Evolutionary conservation across 2,797 vertebrate species (phyloP), one percentile per base, ranked within the genome.

Genomic region (Pyrocephalus nanus): DNA sequence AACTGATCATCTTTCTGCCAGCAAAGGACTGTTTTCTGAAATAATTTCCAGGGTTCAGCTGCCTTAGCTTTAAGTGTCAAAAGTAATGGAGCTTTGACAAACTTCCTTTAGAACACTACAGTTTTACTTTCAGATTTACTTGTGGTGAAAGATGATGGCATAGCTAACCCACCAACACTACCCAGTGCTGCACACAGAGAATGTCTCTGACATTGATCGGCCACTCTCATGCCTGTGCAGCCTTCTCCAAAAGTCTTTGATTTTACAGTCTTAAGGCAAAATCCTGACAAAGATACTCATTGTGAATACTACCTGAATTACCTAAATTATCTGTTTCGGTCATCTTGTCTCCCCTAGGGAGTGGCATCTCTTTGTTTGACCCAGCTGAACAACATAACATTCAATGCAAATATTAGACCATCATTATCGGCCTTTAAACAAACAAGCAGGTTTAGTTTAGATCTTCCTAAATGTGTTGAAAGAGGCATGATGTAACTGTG

Each of bases 291-390:
- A 86, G 57, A 47, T 43, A 81, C 10, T 62, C 22, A 53, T 45
- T 79, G 70, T 93, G 55, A 82, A 55, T 75, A 23, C 76, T 58
- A 27, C 15, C 47, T 76, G 61, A 82, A 87, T 76, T 86, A 78
- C 12, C 58, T 80, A 32, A 81, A 90, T 86, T 91, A 92, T 88
- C 93, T 79, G 20, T 71, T 88, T 80, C 3, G 25, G 80, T 85
- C 93, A 95, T 96, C 91, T 90, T 84, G 74, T 92, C 90, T 95
- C 70, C 66, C 32, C 27, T n/a, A 32, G 61, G 83, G 60, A 94
- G 48, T 51, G 86, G 26, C 57, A 87, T 75, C 55, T 87, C 66
- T 92, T 75, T 38, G 2, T 90, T 88, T 93, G 79, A 88, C 80
- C 36, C 16, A 27, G 36, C 48, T 88, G 83, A 76, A 53, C 67